Percentiles rank a stretch among this genome's conserved stretches.
Conservation (phyloP, 2,888 invertebrate species). For the Zygogramma bicolorata region DNA sequence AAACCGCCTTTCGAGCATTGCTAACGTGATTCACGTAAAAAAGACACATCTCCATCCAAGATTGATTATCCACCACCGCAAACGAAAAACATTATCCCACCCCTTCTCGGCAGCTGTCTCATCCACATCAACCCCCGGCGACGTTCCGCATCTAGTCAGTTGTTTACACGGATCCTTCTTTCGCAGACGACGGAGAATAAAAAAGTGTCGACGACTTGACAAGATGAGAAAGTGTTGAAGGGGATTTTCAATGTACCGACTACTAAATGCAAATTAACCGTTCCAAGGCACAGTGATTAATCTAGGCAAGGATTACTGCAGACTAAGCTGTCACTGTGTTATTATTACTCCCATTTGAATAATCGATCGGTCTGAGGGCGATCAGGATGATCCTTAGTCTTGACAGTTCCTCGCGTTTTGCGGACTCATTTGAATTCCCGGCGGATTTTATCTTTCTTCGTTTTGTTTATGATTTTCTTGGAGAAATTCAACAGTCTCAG, state of each 20-base stretch:
- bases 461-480: background rate
- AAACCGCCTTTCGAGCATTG: too few species aligned
- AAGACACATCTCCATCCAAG: too few species aligned
- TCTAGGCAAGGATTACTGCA: slow-evolving; percentile 53
- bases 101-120: background rate
- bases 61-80: background rate
- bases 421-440: background rate
- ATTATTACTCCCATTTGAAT: slow-evolving; percentile 49
- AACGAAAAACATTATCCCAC: background rate
- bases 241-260: slow-evolving; percentile 51
- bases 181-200: slow-evolving; percentile 28
- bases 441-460: background rate
- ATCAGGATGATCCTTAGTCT: background rate
- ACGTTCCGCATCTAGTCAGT: slow-evolving; percentile 14
- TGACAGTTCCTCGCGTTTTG: background rate
- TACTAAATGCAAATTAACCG: slow-evolving; percentile 56
- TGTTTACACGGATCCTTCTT: slow-evolving; percentile 42
- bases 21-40: too few species aligned
- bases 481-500: background rate
- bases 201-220: slow-evolving; percentile 43
- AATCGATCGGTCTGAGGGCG: slow-evolving; percentile 41
- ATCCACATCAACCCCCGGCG: background rate
- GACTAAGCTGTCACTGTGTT: slow-evolving; percentile 51
- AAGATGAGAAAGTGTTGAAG: slow-evolving; percentile 45
- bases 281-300: slow-evolving; percentile 51